Percentiles rank a stretch among this genome's conserved stretches.
These are phyloP conservation scores for Uropsilus gracilis DNA, from an alignment of 2,113 vertebrate genomes.

Conservation along the genomic window DNA sequence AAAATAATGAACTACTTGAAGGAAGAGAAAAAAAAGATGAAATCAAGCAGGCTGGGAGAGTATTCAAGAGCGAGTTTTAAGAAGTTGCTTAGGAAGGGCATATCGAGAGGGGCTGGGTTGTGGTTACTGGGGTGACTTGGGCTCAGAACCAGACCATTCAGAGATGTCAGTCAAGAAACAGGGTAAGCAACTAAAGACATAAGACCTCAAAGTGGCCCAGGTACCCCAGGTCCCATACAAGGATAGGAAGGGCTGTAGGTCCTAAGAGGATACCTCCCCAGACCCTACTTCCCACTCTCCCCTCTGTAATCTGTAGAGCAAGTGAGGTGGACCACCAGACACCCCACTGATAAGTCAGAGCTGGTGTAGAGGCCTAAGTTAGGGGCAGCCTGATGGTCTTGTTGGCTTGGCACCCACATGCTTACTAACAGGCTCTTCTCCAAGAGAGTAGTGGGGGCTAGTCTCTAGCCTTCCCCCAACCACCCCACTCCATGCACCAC, in stretches of 20 bases:
- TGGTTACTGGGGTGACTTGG: not conserved
- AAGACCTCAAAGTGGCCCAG: not conserved
- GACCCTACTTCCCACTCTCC: not conserved
- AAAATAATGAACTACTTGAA: conserved; percentile 71
- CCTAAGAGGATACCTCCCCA: not conserved
- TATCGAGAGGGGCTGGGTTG: not conserved
- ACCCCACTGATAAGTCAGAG: not conserved
- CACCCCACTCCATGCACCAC: accelerated
- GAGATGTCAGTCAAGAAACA: not conserved
- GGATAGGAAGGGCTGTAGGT: not conserved
- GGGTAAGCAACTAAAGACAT: not conserved
- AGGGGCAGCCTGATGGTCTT: not conserved
- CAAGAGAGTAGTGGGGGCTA: not conserved
- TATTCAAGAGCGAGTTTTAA: not conserved
- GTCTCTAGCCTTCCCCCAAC: not conserved
- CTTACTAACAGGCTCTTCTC: not conserved
- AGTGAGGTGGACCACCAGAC: not conserved
- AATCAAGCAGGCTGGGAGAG: not conserved
- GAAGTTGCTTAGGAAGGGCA: not conserved
- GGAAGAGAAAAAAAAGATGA: not conserved
- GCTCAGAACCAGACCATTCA: not conserved
- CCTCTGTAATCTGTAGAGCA: not conserved
- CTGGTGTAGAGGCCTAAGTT: not conserved
- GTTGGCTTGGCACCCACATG: accelerated
- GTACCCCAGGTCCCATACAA: not conserved